phyloP scores from a whole-genome alignment of 2,113 vertebrate species.

The Coryphaenoides rupestris region DNA sequence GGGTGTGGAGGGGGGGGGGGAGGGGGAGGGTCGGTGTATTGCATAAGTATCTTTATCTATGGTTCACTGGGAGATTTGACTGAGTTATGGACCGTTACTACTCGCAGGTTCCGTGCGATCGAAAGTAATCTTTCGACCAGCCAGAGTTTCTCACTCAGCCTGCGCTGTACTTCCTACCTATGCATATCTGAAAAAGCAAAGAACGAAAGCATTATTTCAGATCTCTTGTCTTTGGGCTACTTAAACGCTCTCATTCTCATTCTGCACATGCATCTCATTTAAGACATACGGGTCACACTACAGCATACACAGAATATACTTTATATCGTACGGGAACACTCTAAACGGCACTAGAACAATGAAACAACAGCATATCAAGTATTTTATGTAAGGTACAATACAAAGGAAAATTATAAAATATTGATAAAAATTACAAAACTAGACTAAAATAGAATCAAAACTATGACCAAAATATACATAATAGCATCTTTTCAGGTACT shows the following conservation, averaged over 20 bases:
- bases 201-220: constrained; percentile 83
- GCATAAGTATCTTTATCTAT: constrained; percentile 55
- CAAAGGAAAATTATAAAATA: too few species aligned
- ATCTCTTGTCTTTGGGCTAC: constrained; percentile 82
- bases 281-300: constrained; percentile 47
- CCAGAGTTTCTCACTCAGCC: constrained; percentile 80
- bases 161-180: constrained; percentile 81
- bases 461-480: too few species aligned
- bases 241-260: constrained; percentile 54
- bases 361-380: background rate
- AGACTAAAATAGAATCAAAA: too few species aligned
- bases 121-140: constrained; percentile 77
- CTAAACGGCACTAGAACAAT: background rate
- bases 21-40: constrained; percentile 46
- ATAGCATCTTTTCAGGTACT: too few species aligned
- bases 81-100: constrained; percentile 72
- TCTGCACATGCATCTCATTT: constrained; percentile 48
- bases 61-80: constrained; percentile 72
- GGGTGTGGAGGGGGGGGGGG: too few species aligned
- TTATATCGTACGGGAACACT: constrained; percentile 15
- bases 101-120: constrained; percentile 78
- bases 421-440: too few species aligned
- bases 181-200: constrained; percentile 83
- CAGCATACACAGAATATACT: constrained; percentile 34
- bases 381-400: too few species aligned